A percentile compares a stretch with the other conserved stretches of the same genome.
Conservation (phyloP, 1,140 invertebrate species). For the Drosophila pseudoananassae region DNA sequence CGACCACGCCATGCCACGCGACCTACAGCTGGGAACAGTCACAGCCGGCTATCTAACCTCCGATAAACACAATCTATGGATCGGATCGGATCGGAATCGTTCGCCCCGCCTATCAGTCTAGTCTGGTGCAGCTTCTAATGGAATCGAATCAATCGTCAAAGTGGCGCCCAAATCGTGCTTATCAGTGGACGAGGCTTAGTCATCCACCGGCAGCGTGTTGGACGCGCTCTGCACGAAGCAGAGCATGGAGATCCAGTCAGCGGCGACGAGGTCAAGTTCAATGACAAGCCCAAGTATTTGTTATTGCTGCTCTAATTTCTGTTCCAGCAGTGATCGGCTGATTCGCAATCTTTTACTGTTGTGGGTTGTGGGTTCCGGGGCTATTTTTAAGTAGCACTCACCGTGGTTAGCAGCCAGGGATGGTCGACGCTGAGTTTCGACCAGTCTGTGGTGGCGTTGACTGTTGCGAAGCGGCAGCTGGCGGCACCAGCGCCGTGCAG, state of each 20-base stretch:
- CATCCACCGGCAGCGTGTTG: conserved; percentile 35
- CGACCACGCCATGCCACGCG: conserved; percentile 48
- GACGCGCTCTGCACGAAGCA: not conserved
- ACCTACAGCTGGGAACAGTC: conserved; percentile 22
- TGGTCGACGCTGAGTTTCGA: conserved; percentile 89
- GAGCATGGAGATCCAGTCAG: not conserved
- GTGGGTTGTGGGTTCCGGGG: not conserved
- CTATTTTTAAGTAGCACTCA: conserved; percentile 74
- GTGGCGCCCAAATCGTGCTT: conserved; percentile 37
- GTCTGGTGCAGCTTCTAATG: conserved; percentile 7
- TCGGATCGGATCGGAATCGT: conserved; percentile 2
- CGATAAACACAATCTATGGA: conserved; percentile 19
- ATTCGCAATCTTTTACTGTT: conserved; percentile 18
- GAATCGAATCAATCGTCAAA: conserved; percentile 22
- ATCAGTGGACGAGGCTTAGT: conserved; percentile 40
- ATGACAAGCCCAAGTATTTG: conserved; percentile 45
- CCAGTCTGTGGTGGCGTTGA: conserved; percentile 93
- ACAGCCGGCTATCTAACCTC: conserved; percentile 11
- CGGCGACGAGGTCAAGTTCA: conserved; percentile 67
- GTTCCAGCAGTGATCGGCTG: conserved; percentile 19
- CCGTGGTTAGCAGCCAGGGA: conserved; percentile 94
- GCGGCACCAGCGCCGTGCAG: conserved; percentile 89
- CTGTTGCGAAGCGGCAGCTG: conserved; percentile 92
- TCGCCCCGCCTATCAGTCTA: conserved; percentile 13
- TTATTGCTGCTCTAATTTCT: conserved; percentile 40